A percentile compares a stretch with the other conserved stretches of the same genome.
Evolutionary conservation across 1,140 invertebrate genomes (phyloP).

Genomic region (Liolophura sinensis): DNA sequence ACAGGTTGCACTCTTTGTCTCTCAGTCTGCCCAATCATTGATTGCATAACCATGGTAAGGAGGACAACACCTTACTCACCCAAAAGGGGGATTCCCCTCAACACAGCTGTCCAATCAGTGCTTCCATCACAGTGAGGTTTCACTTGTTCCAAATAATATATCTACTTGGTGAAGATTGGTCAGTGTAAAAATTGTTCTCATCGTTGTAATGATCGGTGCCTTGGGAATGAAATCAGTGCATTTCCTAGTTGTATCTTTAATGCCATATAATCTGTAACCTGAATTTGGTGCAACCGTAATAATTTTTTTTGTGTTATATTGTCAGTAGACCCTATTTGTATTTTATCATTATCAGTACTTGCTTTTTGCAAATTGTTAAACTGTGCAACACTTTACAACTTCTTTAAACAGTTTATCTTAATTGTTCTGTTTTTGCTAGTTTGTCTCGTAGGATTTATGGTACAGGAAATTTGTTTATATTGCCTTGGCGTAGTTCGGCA

Average conservation of each 20-base stretch:
- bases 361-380: too few species aligned
- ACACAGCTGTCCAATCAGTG: background rate
- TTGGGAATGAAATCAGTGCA: background rate
- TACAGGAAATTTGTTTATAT: too few species aligned
- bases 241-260: too few species aligned
- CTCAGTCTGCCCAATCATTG: constrained; percentile 97
- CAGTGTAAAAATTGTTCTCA: background rate
- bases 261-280: background rate
- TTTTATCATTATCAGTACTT: too few species aligned
- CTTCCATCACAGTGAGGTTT: background rate
- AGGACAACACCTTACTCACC: constrained; percentile 53
- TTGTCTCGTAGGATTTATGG: too few species aligned
- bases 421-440: too few species aligned
- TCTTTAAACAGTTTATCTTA: too few species aligned
- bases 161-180: background rate
- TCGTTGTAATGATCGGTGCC: background rate
- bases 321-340: too few species aligned
- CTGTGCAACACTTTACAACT: too few species aligned
- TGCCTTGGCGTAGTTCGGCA: too few species aligned
- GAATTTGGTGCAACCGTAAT: too few species aligned
- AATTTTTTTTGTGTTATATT: too few species aligned
- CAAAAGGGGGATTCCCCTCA: constrained; percentile 52
- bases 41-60: constrained; percentile 84
- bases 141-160: background rate
- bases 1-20: constrained; percentile 84